Evolutionary conservation across 2,888 invertebrate genomes (phyloP).

Genomic region (Epinotia brunnichana): DNA sequence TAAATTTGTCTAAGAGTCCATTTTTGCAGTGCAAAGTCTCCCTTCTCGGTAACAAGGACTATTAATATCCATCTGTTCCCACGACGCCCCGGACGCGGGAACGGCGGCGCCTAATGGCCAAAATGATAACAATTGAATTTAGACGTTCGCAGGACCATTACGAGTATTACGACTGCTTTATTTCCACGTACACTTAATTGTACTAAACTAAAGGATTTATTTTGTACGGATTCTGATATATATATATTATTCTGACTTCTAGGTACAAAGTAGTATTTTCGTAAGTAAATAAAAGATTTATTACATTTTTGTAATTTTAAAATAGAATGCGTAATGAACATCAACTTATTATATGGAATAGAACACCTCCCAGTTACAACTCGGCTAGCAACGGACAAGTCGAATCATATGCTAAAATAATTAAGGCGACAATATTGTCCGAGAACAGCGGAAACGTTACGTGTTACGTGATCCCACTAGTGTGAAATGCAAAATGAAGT

Average conservation of each 20-base stretch:
- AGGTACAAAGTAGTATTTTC: not conserved
- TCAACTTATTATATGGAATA: too few species aligned
- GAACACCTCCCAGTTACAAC: too few species aligned
- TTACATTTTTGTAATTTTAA: too few species aligned
- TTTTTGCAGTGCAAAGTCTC: conserved; percentile 52
- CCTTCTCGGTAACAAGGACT: conserved; percentile 52
- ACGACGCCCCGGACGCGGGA: conserved; percentile 66
- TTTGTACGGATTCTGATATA: not conserved
- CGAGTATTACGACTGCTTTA: conserved; percentile 27
- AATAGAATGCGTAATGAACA: too few species aligned
- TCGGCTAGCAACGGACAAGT: too few species aligned
- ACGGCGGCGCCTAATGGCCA: conserved; percentile 65
- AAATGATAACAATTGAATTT: conserved; percentile 60
- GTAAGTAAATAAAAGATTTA: not conserved
- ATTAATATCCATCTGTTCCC: conserved; percentile 77
- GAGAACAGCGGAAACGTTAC: too few species aligned
- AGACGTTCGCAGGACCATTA: conserved; percentile 41
- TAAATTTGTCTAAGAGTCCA: conserved; percentile 36
- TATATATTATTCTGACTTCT: not conserved
- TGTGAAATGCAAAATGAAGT: too few species aligned
- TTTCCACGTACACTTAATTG: conserved; percentile 11
- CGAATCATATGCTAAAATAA: too few species aligned
- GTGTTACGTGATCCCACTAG: too few species aligned
- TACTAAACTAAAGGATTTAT: not conserved
- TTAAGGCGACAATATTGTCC: too few species aligned